Percentiles rank a stretch among this genome's conserved stretches.
Evolutionary conservation across 2,113 vertebrate genomes (phyloP).

Genomic region (Steatornis caripensis): DNA sequence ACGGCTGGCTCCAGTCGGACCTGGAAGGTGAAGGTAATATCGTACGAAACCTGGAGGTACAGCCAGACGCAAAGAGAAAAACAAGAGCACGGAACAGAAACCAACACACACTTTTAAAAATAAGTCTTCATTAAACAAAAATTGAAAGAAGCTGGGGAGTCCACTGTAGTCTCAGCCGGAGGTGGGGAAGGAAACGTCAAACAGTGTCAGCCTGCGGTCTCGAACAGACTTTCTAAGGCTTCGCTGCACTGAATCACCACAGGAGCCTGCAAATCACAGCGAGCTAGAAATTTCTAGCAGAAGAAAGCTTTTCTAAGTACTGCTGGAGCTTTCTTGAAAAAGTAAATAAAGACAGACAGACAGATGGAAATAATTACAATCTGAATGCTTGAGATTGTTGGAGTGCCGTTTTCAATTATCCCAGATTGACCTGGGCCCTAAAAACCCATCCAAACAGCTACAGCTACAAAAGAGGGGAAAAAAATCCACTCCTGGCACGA

Average conservation of each 20-base stretch:
- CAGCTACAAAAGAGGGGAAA: not conserved
- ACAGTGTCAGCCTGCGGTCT: not conserved
- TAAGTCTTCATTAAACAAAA: not conserved
- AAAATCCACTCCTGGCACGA: too few relatives aligned
- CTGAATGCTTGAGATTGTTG: not conserved
- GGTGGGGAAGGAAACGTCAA: not conserved
- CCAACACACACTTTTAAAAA: not conserved
- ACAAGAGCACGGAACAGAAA: not conserved
- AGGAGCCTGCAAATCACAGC: not conserved
- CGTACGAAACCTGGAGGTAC: too few relatives aligned
- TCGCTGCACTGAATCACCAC: not conserved
- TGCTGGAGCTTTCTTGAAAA: conserved; percentile 7
- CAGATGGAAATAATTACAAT: conserved; percentile 32
- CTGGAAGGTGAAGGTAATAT: rapidly evolving
- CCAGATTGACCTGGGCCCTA: not conserved
- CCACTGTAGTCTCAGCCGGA: not conserved
- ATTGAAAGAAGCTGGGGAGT: rapidly evolving
- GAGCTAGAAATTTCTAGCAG: not conserved
- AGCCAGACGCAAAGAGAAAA: not conserved
- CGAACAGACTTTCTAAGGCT: not conserved
- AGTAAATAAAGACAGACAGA: not conserved
- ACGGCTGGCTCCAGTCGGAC: rapidly evolving
- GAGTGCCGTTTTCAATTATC: not conserved
- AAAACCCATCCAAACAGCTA: not conserved
- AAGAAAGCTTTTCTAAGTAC: not conserved